Percentiles rank a stretch among this genome's conserved stretches.
phyloP scores from a whole-genome alignment of 2,888 invertebrate species.

The Sphinx pinastri region DNA sequence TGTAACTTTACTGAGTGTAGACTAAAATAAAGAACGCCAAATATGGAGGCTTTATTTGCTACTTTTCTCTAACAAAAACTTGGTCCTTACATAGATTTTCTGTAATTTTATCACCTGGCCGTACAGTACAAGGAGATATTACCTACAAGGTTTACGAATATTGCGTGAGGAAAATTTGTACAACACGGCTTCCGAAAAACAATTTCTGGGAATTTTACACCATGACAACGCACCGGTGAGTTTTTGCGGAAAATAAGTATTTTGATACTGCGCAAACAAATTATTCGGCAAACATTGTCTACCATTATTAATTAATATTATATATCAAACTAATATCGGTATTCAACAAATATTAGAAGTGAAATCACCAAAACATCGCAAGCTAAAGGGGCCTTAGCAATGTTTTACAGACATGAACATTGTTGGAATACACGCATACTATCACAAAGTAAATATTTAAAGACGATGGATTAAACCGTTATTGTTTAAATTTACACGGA shows the following conservation, averaged over 20 bases:
- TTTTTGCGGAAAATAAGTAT: not conserved
- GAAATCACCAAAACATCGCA: too few relatives aligned
- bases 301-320: not conserved
- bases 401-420: too few relatives aligned
- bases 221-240: not conserved
- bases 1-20: too few relatives aligned
- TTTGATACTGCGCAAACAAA: too few relatives aligned
- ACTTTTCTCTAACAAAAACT: not conserved
- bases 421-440: too few relatives aligned
- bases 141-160: not conserved
- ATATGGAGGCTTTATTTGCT: not conserved
- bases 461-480: too few relatives aligned
- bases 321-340: not conserved
- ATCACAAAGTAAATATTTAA: too few relatives aligned
- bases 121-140: not conserved
- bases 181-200: not conserved
- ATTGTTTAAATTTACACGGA: too few relatives aligned
- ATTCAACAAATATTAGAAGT: too few relatives aligned
- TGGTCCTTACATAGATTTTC: not conserved
- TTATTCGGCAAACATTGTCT: too few relatives aligned
- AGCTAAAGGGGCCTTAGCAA: too few relatives aligned
- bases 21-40: too few relatives aligned
- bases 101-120: not conserved
- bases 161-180: not conserved
- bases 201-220: not conserved